Percentiles rank a stretch among this genome's conserved stretches.
phyloP scores from a whole-genome alignment of 1,140 invertebrate species.

The Drosophila santomea region DNA sequence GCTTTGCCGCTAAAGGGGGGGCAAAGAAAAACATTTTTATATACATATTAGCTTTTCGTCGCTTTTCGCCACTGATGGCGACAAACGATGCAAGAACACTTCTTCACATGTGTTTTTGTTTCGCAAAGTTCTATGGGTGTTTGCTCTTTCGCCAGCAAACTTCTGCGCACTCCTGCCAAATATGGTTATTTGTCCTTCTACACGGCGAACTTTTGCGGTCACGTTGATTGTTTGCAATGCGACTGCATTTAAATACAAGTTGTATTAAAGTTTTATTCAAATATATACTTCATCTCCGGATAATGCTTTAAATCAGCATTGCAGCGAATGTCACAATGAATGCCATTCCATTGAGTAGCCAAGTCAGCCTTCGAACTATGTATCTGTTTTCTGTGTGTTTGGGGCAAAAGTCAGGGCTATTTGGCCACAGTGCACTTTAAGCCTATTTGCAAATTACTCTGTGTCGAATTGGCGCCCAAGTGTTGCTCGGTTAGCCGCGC shows the following conservation, averaged over 20 bases:
- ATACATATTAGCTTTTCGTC: conserved; percentile 9
- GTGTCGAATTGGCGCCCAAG: conserved; percentile 13
- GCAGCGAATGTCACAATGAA: too few relatives aligned
- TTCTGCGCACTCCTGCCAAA: background rate
- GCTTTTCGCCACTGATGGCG: conserved; percentile 7
- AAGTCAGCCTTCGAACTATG: too few relatives aligned
- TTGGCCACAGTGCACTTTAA: conserved; percentile 6
- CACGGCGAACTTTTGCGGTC: background rate
- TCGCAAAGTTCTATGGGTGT: background rate
- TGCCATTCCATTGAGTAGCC: too few relatives aligned
- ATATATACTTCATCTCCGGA: too few relatives aligned
- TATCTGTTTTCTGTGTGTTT: background rate
- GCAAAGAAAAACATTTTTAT: conserved; percentile 3
- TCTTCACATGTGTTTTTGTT: conserved; percentile 12
- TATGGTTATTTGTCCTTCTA: conserved; percentile 1
- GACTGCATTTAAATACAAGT: too few relatives aligned
- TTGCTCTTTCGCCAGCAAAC: background rate
- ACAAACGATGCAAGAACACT: conserved; percentile 2
- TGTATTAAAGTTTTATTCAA: too few relatives aligned
- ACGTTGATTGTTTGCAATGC: background rate
- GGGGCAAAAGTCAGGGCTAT: too few relatives aligned
- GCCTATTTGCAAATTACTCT: conserved; percentile 16
- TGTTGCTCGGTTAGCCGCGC: conserved; percentile 14
- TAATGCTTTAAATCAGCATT: too few relatives aligned
- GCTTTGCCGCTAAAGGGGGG: background rate